phyloP scores from a whole-genome alignment of 2,888 invertebrate species.

The Uloborus plumipes region DNA sequence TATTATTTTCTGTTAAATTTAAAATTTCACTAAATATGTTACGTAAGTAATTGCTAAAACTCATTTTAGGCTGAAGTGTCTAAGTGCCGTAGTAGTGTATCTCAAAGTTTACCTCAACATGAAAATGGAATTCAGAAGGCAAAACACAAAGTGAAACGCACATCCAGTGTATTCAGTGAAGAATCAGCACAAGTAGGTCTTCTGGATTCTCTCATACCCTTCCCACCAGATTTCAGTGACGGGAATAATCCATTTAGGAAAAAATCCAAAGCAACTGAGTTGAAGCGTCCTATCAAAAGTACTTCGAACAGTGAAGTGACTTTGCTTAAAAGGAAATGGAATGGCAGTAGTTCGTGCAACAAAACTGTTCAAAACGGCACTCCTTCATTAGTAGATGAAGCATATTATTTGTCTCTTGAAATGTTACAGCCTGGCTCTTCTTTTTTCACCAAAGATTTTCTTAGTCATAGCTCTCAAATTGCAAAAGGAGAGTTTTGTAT shows the following conservation, averaged over 20 bases:
- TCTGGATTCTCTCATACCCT: conserved; percentile 48
- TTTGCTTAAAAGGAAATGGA: not conserved
- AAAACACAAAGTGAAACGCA: conserved; percentile 30
- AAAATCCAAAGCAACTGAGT: not conserved
- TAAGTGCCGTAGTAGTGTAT: conserved; percentile 29
- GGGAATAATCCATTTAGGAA: conserved; percentile 43
- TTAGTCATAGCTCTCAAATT: conserved; percentile 6
- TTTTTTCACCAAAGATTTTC: conserved; percentile 46
- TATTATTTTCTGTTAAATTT: no score
- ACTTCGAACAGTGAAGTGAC: not conserved
- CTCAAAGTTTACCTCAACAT: conserved; percentile 12
- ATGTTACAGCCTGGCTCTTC: conserved; percentile 4
- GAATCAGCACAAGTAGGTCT: conserved; percentile 36
- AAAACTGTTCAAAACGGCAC: conserved; percentile 17
- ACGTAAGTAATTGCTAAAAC: no score
- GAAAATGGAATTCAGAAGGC: conserved; percentile 44
- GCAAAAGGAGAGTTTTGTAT: conserved; percentile 14
- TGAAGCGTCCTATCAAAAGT: conserved; percentile 6
- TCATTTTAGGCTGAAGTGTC: conserved; percentile 23
- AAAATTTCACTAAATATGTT: no score
- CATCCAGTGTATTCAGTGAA: conserved; percentile 9
- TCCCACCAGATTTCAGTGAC: conserved; percentile 28
- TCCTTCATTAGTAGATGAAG: conserved; percentile 2
- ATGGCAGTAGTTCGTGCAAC: not conserved
- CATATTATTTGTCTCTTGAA: not conserved